Evolutionary conservation across 2,797 vertebrate genomes (phyloP).

Genomic region (Sphenodon punctatus): DNA sequence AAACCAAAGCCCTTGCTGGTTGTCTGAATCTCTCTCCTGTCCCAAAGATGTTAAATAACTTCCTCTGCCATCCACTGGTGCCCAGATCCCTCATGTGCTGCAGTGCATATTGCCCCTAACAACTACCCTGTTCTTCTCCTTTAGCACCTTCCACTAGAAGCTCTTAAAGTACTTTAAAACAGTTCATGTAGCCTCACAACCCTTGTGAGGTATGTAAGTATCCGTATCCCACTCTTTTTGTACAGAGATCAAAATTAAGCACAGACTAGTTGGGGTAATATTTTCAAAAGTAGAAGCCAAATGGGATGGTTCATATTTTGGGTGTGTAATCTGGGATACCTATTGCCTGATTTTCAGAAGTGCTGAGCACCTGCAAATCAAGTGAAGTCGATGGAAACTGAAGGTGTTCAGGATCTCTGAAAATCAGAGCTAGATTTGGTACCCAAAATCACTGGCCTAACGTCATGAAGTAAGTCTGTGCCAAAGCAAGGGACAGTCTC

Average conservation of each 20-base stretch:
- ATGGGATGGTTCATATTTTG: not conserved
- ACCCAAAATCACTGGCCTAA: not conserved
- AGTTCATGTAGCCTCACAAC: not conserved
- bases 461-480: not conserved
- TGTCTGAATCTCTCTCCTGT: no score
- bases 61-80: not conserved
- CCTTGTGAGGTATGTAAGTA: no score
- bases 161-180: not conserved
- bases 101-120: rapidly evolving
- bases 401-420: not conserved
- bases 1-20: not conserved
- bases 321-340: not conserved
- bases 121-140: not conserved
- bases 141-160: not conserved
- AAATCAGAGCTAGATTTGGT: not conserved
- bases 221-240: not conserved
- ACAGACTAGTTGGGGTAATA: not conserved
- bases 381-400: not conserved
- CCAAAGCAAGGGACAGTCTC: not conserved
- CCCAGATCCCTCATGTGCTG: not conserved
- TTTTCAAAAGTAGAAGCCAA: not conserved
- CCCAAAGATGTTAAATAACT: no score
- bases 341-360: not conserved
- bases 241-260: not conserved
- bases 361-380: not conserved